A percentile compares a stretch with the other conserved stretches of the same genome.
Conservation (phyloP, 2,888 invertebrate species). For the Nebria salina region DNA sequence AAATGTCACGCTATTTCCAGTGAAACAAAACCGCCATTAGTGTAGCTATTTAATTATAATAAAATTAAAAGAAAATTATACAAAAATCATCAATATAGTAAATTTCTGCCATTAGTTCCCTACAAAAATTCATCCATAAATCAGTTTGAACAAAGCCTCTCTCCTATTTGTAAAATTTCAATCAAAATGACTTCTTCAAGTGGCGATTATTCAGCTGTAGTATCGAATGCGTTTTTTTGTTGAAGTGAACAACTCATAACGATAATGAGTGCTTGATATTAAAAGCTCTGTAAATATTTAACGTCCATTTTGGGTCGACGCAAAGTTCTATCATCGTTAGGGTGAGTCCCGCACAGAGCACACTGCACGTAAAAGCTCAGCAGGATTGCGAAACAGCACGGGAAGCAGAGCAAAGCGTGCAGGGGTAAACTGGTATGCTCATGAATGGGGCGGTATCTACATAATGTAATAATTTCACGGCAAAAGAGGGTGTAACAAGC, state of each 20-base stretch:
- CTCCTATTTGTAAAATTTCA: neutral
- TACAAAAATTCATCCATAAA: no score
- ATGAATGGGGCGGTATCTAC: slow-evolving; percentile 20
- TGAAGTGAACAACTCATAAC: slow-evolving; percentile 30
- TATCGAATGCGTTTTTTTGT: neutral
- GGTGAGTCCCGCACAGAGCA: neutral
- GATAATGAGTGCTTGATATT: slow-evolving; percentile 37
- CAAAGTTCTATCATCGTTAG: neutral
- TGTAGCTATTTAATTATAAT: no score
- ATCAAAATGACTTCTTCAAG: neutral
- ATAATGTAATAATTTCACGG: slow-evolving; percentile 26
- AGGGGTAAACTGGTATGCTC: neutral
- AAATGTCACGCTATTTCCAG: no score
- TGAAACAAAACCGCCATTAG: no score
- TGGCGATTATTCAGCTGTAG: neutral
- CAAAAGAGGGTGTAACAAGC: slow-evolving; percentile 17
- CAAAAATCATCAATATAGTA: no score
- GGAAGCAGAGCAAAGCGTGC: neutral
- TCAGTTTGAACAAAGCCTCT: no score
- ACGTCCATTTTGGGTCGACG: slow-evolving; percentile 24
- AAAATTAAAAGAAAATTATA: no score
- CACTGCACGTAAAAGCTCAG: neutral
- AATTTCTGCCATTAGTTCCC: no score
- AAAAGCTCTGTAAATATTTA: slow-evolving; percentile 45
- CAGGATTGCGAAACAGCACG: neutral